A percentile compares a stretch with the other conserved stretches of the same genome.
Evolutionary conservation across 2,113 vertebrate genomes (phyloP).

Genomic region (Sminthopsis crassicaudata): DNA sequence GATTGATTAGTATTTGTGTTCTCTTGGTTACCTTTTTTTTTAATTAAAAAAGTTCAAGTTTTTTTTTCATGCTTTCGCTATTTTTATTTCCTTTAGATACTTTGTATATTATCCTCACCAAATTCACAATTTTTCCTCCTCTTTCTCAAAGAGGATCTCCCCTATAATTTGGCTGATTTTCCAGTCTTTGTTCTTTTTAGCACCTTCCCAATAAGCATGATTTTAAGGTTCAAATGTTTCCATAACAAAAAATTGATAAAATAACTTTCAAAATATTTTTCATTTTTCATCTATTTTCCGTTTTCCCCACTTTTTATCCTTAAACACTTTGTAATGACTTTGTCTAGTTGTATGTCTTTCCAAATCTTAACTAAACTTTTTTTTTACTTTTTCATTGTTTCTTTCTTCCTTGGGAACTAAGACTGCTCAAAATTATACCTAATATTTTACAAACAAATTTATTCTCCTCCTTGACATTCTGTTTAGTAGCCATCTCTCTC

Average conservation of each 20-base stretch:
- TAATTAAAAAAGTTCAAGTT: not conserved
- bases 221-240: not conserved
- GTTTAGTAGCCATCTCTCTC: not conserved
- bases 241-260: not conserved
- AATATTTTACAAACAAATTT: not conserved
- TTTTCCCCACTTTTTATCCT: not conserved
- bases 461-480: not conserved
- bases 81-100: not conserved
- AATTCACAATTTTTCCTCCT: not conserved
- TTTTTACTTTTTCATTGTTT: not conserved
- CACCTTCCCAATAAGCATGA: not conserved
- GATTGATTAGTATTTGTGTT: not conserved
- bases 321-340: not conserved
- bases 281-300: not conserved
- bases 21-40: not conserved
- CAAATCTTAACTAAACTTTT: not conserved
- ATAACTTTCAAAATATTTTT: not conserved
- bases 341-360: not conserved
- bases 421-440: not conserved
- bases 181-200: not conserved
- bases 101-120: not conserved
- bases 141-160: not conserved
- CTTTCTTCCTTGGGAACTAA: not conserved
- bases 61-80: not conserved
- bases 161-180: not conserved